Percentiles rank a stretch among this genome's conserved stretches.
Evolutionary conservation across 1,140 invertebrate genomes (phyloP).

Genomic region (Drosophila teissieri): DNA sequence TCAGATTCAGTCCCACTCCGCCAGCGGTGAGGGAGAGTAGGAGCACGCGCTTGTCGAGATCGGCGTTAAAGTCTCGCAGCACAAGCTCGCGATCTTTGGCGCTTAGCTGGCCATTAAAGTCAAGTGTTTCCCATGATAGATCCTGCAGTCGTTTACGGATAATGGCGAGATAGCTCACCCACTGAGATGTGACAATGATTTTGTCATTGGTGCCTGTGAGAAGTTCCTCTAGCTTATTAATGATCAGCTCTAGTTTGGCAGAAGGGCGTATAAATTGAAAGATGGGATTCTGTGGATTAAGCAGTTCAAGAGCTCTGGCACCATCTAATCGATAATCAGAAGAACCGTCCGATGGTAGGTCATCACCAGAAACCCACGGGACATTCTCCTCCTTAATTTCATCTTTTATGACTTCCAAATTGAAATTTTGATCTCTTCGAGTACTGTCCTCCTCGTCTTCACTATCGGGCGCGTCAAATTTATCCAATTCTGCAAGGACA

Average conservation of each 20-base stretch:
- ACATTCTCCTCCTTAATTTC: not conserved
- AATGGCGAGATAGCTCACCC: slow-evolving; percentile 36
- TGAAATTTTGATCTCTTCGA: not conserved
- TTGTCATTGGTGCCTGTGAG: slow-evolving; percentile 46
- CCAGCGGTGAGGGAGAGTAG: slow-evolving; percentile 55
- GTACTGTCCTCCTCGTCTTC: not conserved
- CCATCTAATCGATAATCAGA: not conserved
- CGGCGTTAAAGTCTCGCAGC: slow-evolving; percentile 37
- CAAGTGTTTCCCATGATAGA: slow-evolving; percentile 23
- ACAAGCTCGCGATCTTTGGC: slow-evolving; percentile 31
- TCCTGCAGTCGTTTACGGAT: slow-evolving; percentile 31
- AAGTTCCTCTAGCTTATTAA: slow-evolving; percentile 34
- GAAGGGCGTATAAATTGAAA: slow-evolving; percentile 34
- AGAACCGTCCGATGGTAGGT: not conserved
- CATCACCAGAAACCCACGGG: not conserved
- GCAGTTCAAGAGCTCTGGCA: slow-evolving; percentile 19
- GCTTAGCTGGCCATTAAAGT: slow-evolving; percentile 45
- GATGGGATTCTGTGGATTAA: slow-evolving; percentile 52
- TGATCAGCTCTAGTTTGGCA: slow-evolving; percentile 35
- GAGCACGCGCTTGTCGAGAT: slow-evolving; percentile 35
- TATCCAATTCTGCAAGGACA: slow-evolving; percentile 24
- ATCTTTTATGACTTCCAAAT: not conserved
- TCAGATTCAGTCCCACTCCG: slow-evolving; percentile 60
- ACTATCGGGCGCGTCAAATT: not conserved
- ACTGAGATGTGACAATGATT: slow-evolving; percentile 57